A percentile compares a stretch with the other conserved stretches of the same genome.
Evolutionary conservation across 2,113 vertebrate species (phyloP).

Genomic region (Macroglossus sobrinus): DNA sequence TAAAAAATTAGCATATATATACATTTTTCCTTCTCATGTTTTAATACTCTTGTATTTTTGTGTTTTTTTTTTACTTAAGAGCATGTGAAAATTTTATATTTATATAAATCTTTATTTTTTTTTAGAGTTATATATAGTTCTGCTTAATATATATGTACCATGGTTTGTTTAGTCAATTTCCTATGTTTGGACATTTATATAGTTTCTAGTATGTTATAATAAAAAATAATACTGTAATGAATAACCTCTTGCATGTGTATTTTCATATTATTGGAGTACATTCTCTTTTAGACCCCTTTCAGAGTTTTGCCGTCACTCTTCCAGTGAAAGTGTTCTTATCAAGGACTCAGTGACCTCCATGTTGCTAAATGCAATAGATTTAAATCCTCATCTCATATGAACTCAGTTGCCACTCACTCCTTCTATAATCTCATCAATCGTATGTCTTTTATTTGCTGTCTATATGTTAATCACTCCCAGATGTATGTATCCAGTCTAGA

Average conservation of each 20-base stretch:
- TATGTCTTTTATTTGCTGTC: neutral
- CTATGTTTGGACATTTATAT: neutral
- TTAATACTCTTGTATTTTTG: neutral
- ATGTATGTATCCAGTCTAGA: neutral
- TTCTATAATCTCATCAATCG: neutral
- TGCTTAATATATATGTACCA: neutral
- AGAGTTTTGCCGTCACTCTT: neutral
- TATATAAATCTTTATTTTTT: neutral
- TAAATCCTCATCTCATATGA: neutral
- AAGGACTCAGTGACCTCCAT: neutral
- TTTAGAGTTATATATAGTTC: neutral
- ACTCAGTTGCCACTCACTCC: neutral
- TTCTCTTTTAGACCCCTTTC: neutral
- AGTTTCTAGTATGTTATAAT: neutral
- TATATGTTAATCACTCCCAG: neutral
- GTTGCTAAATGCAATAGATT: neutral
- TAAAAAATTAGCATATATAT: neutral
- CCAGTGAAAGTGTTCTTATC: neutral
- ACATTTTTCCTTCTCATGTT: slow-evolving; percentile 1
- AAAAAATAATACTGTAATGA: neutral
- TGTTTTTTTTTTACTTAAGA: neutral
- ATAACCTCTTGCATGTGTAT: neutral
- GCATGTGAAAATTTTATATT: neutral
- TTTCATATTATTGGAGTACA: neutral
- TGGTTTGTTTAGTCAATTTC: neutral